A percentile compares a stretch with the other conserved stretches of the same genome.
Conservation (phyloP, 2,797 vertebrate species). For the Pangasius sanitwongsei region DNA sequence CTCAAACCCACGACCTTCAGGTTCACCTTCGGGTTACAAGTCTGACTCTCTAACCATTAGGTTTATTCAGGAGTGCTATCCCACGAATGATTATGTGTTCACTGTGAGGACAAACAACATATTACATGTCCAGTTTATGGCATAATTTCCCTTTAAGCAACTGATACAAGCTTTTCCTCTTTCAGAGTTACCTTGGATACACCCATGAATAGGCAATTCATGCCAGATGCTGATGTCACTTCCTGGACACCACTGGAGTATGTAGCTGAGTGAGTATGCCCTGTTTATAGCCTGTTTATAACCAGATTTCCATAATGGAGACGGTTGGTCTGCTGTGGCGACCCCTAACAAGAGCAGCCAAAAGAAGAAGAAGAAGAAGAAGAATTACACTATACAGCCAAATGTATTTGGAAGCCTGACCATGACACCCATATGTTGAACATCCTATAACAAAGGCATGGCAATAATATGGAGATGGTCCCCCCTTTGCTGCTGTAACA, state of each 20-base stretch:
- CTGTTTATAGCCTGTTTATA: neutral
- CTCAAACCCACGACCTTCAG: too few relatives aligned
- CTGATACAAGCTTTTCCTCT: neutral
- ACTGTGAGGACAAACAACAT: neutral
- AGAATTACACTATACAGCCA: neutral
- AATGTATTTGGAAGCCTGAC: neutral
- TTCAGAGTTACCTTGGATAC: constrained; percentile 85
- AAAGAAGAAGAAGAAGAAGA: too few relatives aligned
- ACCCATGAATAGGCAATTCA: constrained; percentile 83
- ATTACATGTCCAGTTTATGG: neutral
- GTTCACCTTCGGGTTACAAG: too few relatives aligned
- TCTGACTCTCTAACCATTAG: too few relatives aligned
- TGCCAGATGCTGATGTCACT: constrained; percentile 83
- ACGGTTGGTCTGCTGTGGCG: too few relatives aligned
- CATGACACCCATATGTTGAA: neutral
- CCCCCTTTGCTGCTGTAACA: neutral
- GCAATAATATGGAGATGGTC: neutral
- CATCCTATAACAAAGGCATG: neutral
- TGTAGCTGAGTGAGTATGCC: constrained; percentile 52
- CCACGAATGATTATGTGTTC: neutral
- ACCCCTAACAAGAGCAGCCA: too few relatives aligned
- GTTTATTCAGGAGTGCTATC: neutral
- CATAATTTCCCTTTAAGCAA: neutral
- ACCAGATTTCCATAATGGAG: too few relatives aligned
- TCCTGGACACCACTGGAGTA: constrained; percentile 81